Evolutionary conservation across 1,140 invertebrate species (phyloP), one percentile per base, ranked within the genome.

Genomic region (Diorhabda carinulata): DNA sequence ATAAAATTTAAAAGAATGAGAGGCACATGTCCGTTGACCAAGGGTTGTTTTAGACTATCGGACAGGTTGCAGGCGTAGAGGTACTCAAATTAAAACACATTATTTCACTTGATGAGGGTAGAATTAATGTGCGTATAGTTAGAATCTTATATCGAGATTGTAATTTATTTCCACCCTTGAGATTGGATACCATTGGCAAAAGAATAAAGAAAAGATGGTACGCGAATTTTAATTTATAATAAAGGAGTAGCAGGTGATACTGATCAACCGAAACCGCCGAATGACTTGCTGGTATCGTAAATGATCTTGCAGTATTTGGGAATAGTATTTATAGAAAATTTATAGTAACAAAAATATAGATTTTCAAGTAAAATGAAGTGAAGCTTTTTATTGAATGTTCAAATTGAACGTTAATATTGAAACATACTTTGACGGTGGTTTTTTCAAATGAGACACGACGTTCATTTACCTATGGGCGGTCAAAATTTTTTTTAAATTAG

Each of bases 61-160:
- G 75, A 78, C 77, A 78, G 77, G 77, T 78, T 78, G 77, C 75
- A 78, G 76, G 77, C 77, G 77, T 70, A 62, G 47, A 52, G 6
- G 47, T 52, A 52, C 47, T n/a, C 62, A 73, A 76, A 73, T 76
- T 72, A 74, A 52, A 61, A 70, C 67, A 72, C 75, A 75, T 75
- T 76, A 76, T 72, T 72, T 72, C 72, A 73, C 65, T 70, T 78
- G 77, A 76, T 73, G 77, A 78, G 77, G 77, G 77, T 78, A 69
- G 66, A 74, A 77, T 75, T 76, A 52, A 52, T 52, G 25, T 25
- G 47, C 47, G 47, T 6, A 52, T 52, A 52, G 47, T 52, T 52
- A n/a, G 47, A 52, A 52, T 52, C 47, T 52, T 52, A 52, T 52
- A 52, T 52, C 3, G 47, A 52, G 47, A 52, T 52, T 52, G n/a